These are phyloP conservation scores for Tetramorium parvispinum DNA, from an alignment of 1,140 invertebrate species.

Conservation along the genomic window DNA sequence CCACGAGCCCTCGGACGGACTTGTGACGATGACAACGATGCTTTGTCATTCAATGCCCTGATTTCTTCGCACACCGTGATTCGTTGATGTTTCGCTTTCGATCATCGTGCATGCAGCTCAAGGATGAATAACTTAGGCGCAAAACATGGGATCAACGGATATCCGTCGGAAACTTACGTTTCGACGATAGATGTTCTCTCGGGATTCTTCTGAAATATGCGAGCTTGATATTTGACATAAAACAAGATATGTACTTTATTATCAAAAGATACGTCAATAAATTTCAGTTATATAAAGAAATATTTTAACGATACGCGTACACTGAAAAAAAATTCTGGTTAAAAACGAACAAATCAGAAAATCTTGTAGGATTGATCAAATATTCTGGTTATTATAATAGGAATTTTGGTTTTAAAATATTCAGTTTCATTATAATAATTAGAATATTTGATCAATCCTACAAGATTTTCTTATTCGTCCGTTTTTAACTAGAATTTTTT, in stretches of 20 bases:
- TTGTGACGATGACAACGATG: slow-evolving; percentile 10
- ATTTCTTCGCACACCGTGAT: slow-evolving; percentile 22
- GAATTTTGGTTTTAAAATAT: no score
- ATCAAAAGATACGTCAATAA: not conserved
- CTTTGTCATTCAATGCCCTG: slow-evolving; percentile 14
- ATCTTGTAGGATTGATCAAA: no score
- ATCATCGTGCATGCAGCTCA: not conserved
- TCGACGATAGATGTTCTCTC: not conserved
- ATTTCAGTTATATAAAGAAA: not conserved
- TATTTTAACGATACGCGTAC: not conserved
- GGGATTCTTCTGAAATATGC: not conserved
- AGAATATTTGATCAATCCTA: no score
- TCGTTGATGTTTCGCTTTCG: not conserved
- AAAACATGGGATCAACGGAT: not conserved
- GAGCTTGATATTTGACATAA: not conserved
- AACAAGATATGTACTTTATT: slow-evolving; percentile 9
- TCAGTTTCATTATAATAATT: no score
- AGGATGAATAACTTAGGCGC: not conserved
- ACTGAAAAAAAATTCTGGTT: no score
- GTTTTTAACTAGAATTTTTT: no score
- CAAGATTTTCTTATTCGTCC: no score
- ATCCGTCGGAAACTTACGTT: not conserved
- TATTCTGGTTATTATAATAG: no score
- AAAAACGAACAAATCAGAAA: no score
- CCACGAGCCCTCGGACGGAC: slow-evolving; percentile 8